Percentiles rank a stretch among this genome's conserved stretches.
Conservation (phyloP, 1,140 invertebrate genomes). For the Zaprionus ghesquierei region DNA sequence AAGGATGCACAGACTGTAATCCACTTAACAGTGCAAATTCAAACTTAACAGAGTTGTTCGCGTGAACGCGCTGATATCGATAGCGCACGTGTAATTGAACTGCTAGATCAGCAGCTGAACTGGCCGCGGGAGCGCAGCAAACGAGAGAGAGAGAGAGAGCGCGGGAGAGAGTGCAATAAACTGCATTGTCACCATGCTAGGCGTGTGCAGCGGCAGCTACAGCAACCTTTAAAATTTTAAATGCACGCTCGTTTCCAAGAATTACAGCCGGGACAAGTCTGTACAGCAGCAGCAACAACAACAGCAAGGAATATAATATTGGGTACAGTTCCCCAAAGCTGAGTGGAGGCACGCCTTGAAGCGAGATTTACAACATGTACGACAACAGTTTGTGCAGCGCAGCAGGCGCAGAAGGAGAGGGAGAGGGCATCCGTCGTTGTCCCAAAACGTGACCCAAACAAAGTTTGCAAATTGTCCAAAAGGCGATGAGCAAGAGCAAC, state of each 20-base stretch:
- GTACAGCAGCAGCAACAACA: background rate
- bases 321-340: conserved; percentile 34
- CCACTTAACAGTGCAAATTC: background rate
- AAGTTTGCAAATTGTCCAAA: conserved; percentile 69
- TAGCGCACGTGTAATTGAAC: background rate
- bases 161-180: background rate
- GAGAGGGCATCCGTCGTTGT: conserved; percentile 33
- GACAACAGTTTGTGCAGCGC: conserved; percentile 61
- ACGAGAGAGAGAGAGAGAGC: background rate
- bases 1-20: background rate
- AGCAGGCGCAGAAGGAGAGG: background rate
- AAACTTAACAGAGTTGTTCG: background rate
- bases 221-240: conserved; percentile 36
- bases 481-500: conserved; percentile 39
- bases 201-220: background rate
- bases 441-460: conserved; percentile 73
- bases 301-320: conserved; percentile 15
- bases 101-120: background rate
- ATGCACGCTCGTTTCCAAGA: conserved; percentile 73
- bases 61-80: background rate
- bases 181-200: background rate
- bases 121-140: background rate
- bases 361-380: conserved; percentile 77
- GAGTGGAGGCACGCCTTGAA: conserved; percentile 59
- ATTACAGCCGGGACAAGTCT: conserved; percentile 36